Evolutionary conservation across 2,888 invertebrate genomes (phyloP).

Genomic region (Tillus elongatus): DNA sequence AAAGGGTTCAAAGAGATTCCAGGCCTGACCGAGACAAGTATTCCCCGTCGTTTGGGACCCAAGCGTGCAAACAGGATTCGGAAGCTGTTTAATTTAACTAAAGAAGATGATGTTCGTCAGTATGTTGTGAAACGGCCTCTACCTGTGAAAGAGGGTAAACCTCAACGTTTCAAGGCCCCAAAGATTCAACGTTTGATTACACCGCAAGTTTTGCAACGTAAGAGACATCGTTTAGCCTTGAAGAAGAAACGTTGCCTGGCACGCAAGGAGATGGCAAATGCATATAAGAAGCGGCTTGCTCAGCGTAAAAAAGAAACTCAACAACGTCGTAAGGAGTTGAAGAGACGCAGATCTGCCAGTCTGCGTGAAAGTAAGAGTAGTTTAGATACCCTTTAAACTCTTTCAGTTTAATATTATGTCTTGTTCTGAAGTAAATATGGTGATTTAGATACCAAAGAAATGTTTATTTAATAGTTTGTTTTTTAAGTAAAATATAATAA

Average conservation of each 20-base stretch:
- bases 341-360: conserved; percentile 72
- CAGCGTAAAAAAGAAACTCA: conserved; percentile 57
- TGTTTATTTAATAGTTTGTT: neutral
- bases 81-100: conserved; percentile 65
- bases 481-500: neutral
- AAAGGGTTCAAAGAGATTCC: conserved; percentile 73
- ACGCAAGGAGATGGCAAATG: conserved; percentile 59
- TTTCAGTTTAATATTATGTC: too few relatives aligned
- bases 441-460: neutral
- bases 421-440: too few relatives aligned
- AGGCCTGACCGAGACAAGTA: conserved; percentile 63
- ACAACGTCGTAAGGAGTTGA: conserved; percentile 40
- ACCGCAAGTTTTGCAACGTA: conserved; percentile 55
- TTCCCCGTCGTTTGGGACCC: conserved; percentile 67
- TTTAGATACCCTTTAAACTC: conserved; percentile 52
- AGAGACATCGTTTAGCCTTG: conserved; percentile 59
- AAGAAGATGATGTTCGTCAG: conserved; percentile 69
- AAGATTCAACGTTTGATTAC: conserved; percentile 75
- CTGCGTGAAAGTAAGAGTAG: conserved; percentile 79
- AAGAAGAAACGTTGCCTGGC: conserved; percentile 58
- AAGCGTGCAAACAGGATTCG: conserved; percentile 72
- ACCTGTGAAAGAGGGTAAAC: conserved; percentile 48
- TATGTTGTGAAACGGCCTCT: conserved; percentile 67
- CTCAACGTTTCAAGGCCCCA: conserved; percentile 59
- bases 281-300: conserved; percentile 65